Evolutionary conservation across 2,888 invertebrate genomes (phyloP).

Genomic region (Synergus japonicus): DNA sequence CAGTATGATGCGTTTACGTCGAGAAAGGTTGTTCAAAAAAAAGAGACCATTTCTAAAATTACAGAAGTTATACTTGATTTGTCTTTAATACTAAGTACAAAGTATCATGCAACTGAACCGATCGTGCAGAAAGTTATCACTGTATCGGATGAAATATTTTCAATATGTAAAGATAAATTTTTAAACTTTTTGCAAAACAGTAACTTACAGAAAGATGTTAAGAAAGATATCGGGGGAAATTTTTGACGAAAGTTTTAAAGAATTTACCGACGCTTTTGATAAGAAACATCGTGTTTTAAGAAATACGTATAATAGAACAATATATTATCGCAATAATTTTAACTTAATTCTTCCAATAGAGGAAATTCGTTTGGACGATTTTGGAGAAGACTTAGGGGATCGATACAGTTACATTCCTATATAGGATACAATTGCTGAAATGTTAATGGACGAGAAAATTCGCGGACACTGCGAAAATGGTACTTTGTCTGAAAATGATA

Average conservation of each 20-base stretch:
- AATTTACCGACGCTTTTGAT: too few relatives aligned
- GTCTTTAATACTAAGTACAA: slow-evolving; percentile 26
- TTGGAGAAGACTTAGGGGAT: slow-evolving; percentile 25
- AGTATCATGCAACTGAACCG: slow-evolving; percentile 35
- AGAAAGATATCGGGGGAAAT: background rate
- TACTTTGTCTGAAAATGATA: background rate
- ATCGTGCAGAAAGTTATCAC: slow-evolving; percentile 34
- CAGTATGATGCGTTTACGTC: background rate
- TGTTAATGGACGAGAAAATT: slow-evolving; percentile 17
- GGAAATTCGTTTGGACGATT: slow-evolving; percentile 38
- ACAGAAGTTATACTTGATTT: background rate
- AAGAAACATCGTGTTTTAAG: background rate
- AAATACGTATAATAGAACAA: slow-evolving; percentile 46
- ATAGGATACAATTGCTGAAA: slow-evolving; percentile 37
- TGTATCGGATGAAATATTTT: slow-evolving; percentile 4
- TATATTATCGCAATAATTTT: slow-evolving; percentile 48
- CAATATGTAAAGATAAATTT: slow-evolving; percentile 10
- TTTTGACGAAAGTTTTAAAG: too few relatives aligned
- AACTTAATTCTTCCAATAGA: slow-evolving; percentile 46
- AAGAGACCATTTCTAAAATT: background rate
- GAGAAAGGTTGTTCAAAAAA: background rate
- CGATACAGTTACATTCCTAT: slow-evolving; percentile 46
- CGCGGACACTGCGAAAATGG: background rate
- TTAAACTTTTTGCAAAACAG: slow-evolving; percentile 3
- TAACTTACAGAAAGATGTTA: background rate